Base-by-base conservation (phyloP, 2,113 vertebrate species). In the Ceyx cyanopectus region DNA sequence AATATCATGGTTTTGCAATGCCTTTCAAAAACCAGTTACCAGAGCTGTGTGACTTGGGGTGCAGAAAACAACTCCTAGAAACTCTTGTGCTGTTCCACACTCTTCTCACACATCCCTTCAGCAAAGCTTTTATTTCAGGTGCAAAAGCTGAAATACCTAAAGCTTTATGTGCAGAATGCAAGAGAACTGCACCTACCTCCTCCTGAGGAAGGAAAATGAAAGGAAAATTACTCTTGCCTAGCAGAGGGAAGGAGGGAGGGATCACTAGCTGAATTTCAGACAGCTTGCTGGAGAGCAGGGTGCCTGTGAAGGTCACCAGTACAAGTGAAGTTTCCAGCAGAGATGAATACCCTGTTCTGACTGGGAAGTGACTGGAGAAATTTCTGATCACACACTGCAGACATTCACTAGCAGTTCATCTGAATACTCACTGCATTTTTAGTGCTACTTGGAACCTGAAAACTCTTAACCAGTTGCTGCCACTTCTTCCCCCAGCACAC, bases 291-390 rank as follows among this genome's bases (percentile, higher is more conserved):
- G 45, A 61, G 76, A 85, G 63, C 69, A 48, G 37, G 16, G 93
- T 0, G 77, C 77, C 79, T 23, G 37, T 82, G 90, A 93, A 96
- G 94, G 94, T 89, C 95, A 95, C 83, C 51, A 87, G 48, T 9
- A 90, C 73, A 87, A 40, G 70, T 81, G 66, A 30, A 58, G 78
- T 48, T 56, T 84, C 87, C 94, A 95, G 77, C 89, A 57, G 85
- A 62, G 78, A 87, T 27, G 76, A 92, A 87, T 23, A n/a, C 56
- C 46, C 19, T 76, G 45, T 27, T 83, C 81, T 46, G 53, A 58
- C 84, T 16, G 1, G 3, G 10, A 63, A 54, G 27, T 24, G 67
- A 78, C 30, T 2, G 2, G 5, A 40, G 65, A 91, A 41, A 24
- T 18, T 34, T 37, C 75, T 3, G 1, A 32, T 50, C n/a, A 24